Conservation (phyloP, 2,888 invertebrate genomes). For the Eupithecia insigniata region DNA sequence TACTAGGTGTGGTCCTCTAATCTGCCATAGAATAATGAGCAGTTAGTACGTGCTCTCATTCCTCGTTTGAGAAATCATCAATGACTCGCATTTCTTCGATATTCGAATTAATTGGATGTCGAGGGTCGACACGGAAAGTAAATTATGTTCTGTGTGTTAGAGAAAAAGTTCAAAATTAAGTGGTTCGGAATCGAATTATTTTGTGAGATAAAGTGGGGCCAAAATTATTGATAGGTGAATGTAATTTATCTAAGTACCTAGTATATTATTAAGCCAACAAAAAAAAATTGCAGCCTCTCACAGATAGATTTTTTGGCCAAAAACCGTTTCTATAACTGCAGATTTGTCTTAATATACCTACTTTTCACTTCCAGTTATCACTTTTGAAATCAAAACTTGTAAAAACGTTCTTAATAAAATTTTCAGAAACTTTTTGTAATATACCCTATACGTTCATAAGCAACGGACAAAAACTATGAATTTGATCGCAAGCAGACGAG, state of each 20-base stretch:
- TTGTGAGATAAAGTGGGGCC: neutral
- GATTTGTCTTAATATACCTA: too few species aligned
- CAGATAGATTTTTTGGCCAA: neutral
- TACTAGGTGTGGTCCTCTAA: neutral
- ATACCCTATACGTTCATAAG: neutral
- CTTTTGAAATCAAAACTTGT: neutral
- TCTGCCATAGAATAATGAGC: slow-evolving; percentile 19
- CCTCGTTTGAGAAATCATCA: slow-evolving; percentile 30
- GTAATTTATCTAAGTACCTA: neutral
- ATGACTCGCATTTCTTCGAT: slow-evolving; percentile 20
- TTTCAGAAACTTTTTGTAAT: too few species aligned
- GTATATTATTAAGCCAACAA: neutral
- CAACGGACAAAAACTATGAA: slow-evolving; percentile 14
- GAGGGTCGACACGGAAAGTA: slow-evolving; percentile 16
- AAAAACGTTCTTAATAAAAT: too few species aligned
- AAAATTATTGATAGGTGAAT: neutral
- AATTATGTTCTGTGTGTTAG: neutral
- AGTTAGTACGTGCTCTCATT: slow-evolving; percentile 16
- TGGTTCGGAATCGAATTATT: neutral
- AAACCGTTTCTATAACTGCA: too few species aligned
- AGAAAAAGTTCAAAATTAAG: neutral
- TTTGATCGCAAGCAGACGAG: slow-evolving; percentile 14
- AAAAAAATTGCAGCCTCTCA: neutral
- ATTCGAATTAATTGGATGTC: slow-evolving; percentile 27
- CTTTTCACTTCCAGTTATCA: too few species aligned